Base-by-base conservation (phyloP, 2,113 vertebrate genomes). In the Myotis yumanensis region DNA sequence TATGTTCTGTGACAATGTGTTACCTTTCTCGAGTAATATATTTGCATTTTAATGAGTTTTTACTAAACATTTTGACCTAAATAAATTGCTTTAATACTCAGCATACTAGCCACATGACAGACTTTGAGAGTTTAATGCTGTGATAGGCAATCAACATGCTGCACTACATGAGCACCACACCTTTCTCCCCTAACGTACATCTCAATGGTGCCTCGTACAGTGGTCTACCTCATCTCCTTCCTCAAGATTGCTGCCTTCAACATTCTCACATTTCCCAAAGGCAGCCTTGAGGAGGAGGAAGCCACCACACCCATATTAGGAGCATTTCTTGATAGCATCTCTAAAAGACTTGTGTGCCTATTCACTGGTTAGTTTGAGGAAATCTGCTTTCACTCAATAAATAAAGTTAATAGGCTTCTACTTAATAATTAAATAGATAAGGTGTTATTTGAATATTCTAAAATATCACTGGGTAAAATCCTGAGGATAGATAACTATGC, bases 21-120 rank as follows among this genome's bases (percentile, higher is more conserved):
- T 95, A 95, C 35, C 43, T 95, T 95, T 95, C 62, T 91, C 54
- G 96, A 92, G 73, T 86, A 88, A 84, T 95, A 68, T 54, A 95
- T 95, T 97, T 95, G 66, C 72, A 97, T 96, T 93, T 96, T 96
- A 93, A 96, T 92, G 68, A 96, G 88, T 46, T 95, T 96, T 95
- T 62, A 82, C 23, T 82, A 90, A 96, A 85, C 68, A 94, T 12
- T 96, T 89, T 93, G 72, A 94, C 87, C 87, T 54, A 93, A 73
- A 93, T 90, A 92, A 96, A 90, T 88, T 94, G 25, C 71, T 95
- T 37, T 46, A 51, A 51, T 86, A 80, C 40, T 92, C 35, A 76
- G 11, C 51, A 66, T 51, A 82, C 28, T 25, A 82, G 32, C 18
- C 62, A 77, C 20, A 43, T n/a, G 28, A 86, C 18, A 85, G 75